Base-by-base conservation (phyloP, 37 sponge, comb jelly and placozoan genomes). In the Petrosia ficiformis region DNA sequence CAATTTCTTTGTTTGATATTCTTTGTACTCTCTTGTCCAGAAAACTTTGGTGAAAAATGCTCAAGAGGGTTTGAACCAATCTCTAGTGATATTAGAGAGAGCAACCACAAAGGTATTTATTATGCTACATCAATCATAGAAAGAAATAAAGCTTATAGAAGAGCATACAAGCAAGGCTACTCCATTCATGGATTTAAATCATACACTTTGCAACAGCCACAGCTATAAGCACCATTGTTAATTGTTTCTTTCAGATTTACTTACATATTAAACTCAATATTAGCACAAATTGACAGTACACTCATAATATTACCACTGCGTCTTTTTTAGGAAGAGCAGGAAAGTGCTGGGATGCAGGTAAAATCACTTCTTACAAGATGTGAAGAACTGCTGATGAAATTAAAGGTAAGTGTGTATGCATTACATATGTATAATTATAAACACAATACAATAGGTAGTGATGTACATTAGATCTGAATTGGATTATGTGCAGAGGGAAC, bases 291-390 rank as follows among this genome's bases (percentile, higher is more conserved):
- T 65, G 22, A 28, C n/a, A 1, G n/a, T n/a, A n/a, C n/a, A n/a
- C n/a, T n/a, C n/a, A n/a, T n/a, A n/a, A n/a, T n/a, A n/a, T n/a
- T n/a, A n/a, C n/a, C n/a, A n/a, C n/a, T n/a, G n/a, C n/a, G n/a
- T 31, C 26, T 68, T n/a, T 26, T 33, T 3, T 67, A 86, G 86
- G 86, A 86, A n/a, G 86, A 86, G 71, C 39, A 86, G 25, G 80
- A 80, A 33, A 80, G 80, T 68, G 80, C 71, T 3, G 25, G 52
- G 40, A 1, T 75, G 11, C 86, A 86, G 39, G 86, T 86, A 11
- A 68, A 86, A 28, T 59, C 80, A 35, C 60, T 75, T 2, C 61
- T 86, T 0, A 26, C 70, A 21, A 35, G 86, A 30, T 74, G 70
- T 24, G 71, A 79, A 29, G 86, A 86, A 42, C 64, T 86, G 10